phyloP scores from a whole-genome alignment of 2,888 invertebrate species.

The Lasioglossum pauxillum region DNA sequence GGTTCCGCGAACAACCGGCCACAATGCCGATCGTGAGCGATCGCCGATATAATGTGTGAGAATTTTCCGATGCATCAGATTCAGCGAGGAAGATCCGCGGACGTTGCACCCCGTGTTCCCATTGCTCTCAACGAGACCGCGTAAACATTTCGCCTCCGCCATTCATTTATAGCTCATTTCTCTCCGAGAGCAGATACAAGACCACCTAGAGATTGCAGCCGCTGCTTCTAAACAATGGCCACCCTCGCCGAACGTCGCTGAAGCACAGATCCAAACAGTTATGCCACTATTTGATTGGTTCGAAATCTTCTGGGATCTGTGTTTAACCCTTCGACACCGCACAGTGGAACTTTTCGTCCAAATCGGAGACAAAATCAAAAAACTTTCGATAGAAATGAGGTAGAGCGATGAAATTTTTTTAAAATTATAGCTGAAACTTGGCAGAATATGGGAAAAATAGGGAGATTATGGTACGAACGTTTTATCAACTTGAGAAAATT shows the following conservation, averaged over 20 bases:
- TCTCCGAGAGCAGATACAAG: background rate
- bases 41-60: constrained; percentile 46
- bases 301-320: too few species aligned
- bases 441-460: too few species aligned
- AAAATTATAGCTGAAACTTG: too few species aligned
- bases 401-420: too few species aligned
- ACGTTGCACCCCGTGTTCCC: constrained; percentile 15
- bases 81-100: constrained; percentile 5
- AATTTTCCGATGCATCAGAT: constrained; percentile 50
- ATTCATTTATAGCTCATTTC: constrained; percentile 11
- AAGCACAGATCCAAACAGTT: too few species aligned
- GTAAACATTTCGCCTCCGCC: constrained; percentile 14
- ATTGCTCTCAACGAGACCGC: background rate
- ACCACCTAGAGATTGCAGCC: background rate
- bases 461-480: too few species aligned
- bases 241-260: background rate
- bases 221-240: background rate
- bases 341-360: too few species aligned
- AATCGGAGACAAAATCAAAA: too few species aligned
- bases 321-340: too few species aligned
- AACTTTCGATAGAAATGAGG: too few species aligned
- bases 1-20: constrained; percentile 55
- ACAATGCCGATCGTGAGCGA: constrained; percentile 50
- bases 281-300: too few species aligned
- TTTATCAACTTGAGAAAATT: too few species aligned